Evolutionary conservation across 2,797 vertebrate species (phyloP).

Genomic region (Pseudomugil gertrudae): DNA sequence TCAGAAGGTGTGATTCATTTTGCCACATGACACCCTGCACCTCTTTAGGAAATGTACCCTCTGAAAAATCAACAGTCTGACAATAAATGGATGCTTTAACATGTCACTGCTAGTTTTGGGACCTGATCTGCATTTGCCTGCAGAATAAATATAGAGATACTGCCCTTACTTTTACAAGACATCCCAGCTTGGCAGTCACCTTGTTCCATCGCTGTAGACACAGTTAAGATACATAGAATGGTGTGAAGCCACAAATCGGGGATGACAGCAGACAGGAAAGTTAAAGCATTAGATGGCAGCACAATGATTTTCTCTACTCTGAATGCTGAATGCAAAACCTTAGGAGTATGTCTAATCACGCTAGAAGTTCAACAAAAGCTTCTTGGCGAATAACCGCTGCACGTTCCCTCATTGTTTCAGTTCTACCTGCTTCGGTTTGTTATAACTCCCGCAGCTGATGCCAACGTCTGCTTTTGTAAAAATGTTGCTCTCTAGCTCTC

Average conservation of each 20-base stretch:
- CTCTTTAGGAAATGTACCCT: conserved; percentile 33
- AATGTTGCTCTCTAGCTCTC: background rate
- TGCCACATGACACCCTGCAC: conserved; percentile 38
- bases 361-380: conserved; percentile 1
- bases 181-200: conserved; percentile 13
- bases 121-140: background rate
- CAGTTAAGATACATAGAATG: conserved; percentile 2
- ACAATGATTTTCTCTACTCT: conserved; percentile 1
- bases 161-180: conserved; percentile 26
- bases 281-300: conserved; percentile 3
- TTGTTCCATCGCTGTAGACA: conserved; percentile 31
- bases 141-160: conserved; percentile 33
- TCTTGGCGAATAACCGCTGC: background rate
- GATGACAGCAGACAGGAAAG: conserved; percentile 27
- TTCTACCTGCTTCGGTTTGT: background rate
- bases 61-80: conserved; percentile 31
- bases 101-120: conserved; percentile 17
- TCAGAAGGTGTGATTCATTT: conserved; percentile 48
- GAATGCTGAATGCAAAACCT: background rate
- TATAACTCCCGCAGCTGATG: conserved; percentile 1
- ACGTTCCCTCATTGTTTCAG: background rate
- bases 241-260: conserved; percentile 35
- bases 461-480: conserved; percentile 10
- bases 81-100: conserved; percentile 14
- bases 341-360: conserved; percentile 3